These are phyloP conservation scores for Hoplostethus atlanticus DNA, from an alignment of 2,797 vertebrate species.

Conservation along the genomic window DNA sequence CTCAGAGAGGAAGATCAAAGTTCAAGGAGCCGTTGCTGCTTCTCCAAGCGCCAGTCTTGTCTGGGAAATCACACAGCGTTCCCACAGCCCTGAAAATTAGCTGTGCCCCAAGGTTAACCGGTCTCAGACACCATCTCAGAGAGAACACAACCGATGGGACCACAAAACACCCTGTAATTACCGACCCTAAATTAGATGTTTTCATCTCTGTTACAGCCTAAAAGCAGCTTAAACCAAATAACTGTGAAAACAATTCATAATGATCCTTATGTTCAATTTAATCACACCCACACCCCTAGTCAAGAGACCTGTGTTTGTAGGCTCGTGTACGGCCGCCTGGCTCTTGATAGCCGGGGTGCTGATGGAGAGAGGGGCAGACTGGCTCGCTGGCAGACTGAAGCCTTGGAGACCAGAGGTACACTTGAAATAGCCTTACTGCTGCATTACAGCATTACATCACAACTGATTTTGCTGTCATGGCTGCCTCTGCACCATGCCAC, in stretches of 20 bases:
- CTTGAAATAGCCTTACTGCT: constrained; percentile 75
- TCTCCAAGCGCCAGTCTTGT: constrained; percentile 14
- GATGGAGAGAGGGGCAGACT: constrained; percentile 69
- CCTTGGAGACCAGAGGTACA: constrained; percentile 71
- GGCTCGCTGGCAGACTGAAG: constrained; percentile 67
- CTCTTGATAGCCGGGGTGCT: constrained; percentile 69
- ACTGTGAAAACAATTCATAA: constrained; percentile 39
- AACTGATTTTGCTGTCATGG: constrained; percentile 66
- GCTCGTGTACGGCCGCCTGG: constrained; percentile 50
- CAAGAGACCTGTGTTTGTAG: constrained; percentile 37
- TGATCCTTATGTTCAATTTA: constrained; percentile 42
- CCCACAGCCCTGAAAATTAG: constrained; percentile 66
- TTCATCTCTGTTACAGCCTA: constrained; percentile 40
- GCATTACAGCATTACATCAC: constrained; percentile 78
- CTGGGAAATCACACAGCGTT: constrained; percentile 67
- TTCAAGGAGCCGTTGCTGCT: constrained; percentile 61
- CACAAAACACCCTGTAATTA: constrained; percentile 46
- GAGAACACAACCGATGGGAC: constrained; percentile 44
- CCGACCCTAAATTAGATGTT: constrained; percentile 56
- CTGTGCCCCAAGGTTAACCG: constrained; percentile 67
- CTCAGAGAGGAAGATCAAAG: constrained; percentile 74
- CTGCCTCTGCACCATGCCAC: constrained; percentile 62
- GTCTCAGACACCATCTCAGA: constrained; percentile 55
- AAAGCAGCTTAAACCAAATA: constrained; percentile 34
- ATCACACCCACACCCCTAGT: constrained; percentile 5